Percentiles rank a stretch among this genome's conserved stretches.
These are phyloP conservation scores for Heptranchias perlo DNA, from an alignment of 2,113 vertebrate genomes.

Conservation along the genomic window DNA sequence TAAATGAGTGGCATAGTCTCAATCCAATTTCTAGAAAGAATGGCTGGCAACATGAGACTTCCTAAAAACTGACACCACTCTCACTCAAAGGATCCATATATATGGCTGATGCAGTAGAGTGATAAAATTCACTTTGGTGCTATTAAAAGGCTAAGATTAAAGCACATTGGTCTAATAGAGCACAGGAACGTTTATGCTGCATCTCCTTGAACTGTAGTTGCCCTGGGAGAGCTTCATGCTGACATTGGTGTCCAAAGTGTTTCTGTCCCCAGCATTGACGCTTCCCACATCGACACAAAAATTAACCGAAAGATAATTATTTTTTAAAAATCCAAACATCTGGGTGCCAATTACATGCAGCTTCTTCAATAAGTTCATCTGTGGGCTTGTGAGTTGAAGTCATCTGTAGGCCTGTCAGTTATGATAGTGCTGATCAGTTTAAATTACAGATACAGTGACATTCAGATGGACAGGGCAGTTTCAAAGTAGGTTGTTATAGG, in stretches of 20 bases:
- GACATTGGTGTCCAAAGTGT: background rate
- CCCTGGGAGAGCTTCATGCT: background rate
- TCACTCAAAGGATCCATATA: too few species aligned
- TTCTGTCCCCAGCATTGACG: background rate
- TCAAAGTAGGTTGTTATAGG: constrained; percentile 24
- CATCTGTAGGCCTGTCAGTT: background rate
- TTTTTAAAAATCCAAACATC: background rate
- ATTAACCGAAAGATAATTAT: background rate
- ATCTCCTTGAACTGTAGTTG: background rate
- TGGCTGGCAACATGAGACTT: too few species aligned
- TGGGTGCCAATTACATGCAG: constrained; percentile 21
- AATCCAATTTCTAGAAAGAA: too few species aligned
- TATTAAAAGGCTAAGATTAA: background rate
- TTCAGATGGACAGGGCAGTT: constrained; percentile 29
- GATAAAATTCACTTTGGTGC: background rate
- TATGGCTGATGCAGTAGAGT: too few species aligned
- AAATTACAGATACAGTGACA: constrained; percentile 33
- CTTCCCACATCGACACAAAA: background rate
- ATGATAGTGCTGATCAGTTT: constrained; percentile 28
- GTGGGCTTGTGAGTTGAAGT: background rate
- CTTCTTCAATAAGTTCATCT: background rate
- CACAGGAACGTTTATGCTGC: background rate
- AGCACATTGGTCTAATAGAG: background rate
- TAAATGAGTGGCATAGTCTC: too few species aligned
- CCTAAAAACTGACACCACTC: too few species aligned